These are phyloP conservation scores for Orcinus orca DNA, from an alignment of 2,113 vertebrate genomes.

Conservation along the genomic window DNA sequence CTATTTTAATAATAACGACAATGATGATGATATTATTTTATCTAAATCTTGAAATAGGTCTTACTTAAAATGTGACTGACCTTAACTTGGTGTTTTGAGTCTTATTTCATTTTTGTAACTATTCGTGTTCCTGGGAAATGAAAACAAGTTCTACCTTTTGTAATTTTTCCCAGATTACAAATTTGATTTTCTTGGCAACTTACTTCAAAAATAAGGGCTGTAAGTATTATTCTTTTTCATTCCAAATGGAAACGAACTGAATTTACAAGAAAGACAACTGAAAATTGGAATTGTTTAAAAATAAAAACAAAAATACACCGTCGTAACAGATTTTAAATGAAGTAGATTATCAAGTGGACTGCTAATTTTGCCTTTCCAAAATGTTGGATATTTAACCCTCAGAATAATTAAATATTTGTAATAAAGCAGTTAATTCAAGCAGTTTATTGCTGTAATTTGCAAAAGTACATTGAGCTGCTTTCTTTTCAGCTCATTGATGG, in stretches of 20 bases:
- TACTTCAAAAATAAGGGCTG: conserved; percentile 34
- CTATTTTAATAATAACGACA: neutral
- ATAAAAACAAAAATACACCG: conserved; percentile 55
- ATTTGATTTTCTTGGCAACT: conserved; percentile 55
- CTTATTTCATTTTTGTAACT: conserved; percentile 23
- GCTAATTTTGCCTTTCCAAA: conserved; percentile 78
- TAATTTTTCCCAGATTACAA: neutral
- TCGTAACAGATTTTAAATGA: conserved; percentile 65
- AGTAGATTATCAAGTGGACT: conserved; percentile 65
- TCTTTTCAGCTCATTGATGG: conserved; percentile 86
- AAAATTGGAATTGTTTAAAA: conserved; percentile 58
- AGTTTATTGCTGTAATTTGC: conserved; percentile 86
- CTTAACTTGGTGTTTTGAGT: neutral
- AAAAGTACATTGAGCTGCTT: conserved; percentile 83
- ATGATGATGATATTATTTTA: neutral
- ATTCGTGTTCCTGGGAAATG: neutral
- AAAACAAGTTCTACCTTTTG: conserved; percentile 51
- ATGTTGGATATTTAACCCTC: conserved; percentile 76
- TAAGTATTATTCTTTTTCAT: conserved; percentile 25
- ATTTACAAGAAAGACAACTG: conserved; percentile 38
- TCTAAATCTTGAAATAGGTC: conserved; percentile 9
- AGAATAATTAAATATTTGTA: conserved; percentile 86
- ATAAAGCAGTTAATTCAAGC: conserved; percentile 84
- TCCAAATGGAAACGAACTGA: conserved; percentile 36
- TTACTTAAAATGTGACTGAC: conserved; percentile 33